phyloP scores from a whole-genome alignment of 2,113 vertebrate genomes.

The Cygnus atratus region DNA sequence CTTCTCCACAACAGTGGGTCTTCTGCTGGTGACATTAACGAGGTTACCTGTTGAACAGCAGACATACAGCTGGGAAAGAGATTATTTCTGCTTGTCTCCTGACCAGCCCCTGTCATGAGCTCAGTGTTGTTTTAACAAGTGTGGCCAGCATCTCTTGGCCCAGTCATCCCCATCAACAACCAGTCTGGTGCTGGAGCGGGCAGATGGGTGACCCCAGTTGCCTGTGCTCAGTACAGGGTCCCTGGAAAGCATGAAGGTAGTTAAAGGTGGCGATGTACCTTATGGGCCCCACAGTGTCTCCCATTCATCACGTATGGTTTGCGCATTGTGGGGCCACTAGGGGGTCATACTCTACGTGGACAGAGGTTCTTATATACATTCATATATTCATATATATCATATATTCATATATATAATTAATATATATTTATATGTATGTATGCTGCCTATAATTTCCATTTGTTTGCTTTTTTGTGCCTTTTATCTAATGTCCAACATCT shows the following conservation, averaged over 20 bases:
- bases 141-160: background rate
- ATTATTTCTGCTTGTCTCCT: background rate
- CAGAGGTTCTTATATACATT: background rate
- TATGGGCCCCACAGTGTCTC: background rate
- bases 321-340: background rate
- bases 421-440: background rate
- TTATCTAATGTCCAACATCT: background rate
- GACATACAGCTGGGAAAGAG: background rate
- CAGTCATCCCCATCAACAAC: background rate
- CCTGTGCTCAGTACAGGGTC: background rate
- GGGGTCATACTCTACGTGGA: background rate
- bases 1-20: background rate
- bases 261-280: background rate
- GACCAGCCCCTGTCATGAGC: background rate
- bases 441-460: background rate
- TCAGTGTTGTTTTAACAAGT: background rate
- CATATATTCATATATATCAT: background rate
- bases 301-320: background rate
- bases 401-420: background rate
- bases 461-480: background rate
- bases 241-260: background rate
- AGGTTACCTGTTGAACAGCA: background rate
- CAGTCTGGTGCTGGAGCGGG: accelerated
- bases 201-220: background rate
- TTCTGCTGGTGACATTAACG: background rate